Conservation (phyloP, 2,113 vertebrate genomes). For the Theristicus caerulescens region DNA sequence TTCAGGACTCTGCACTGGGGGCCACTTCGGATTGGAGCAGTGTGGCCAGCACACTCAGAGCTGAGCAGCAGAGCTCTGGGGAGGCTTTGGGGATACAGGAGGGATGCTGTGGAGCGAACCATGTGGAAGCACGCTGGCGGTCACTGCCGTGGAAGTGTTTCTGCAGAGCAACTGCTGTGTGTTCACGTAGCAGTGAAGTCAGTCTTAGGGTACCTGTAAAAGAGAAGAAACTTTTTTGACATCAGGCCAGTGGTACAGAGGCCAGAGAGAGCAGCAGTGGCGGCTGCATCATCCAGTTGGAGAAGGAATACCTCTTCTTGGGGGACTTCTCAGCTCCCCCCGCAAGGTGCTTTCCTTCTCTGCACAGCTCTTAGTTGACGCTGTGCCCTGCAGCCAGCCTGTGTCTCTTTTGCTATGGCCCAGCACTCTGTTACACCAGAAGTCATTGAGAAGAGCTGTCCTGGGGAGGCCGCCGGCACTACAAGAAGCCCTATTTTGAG, state of each 20-base stretch:
- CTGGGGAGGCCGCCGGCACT: neutral
- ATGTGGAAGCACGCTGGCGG: neutral
- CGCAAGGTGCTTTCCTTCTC: neutral
- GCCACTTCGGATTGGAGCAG: neutral
- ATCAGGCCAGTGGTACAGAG: neutral
- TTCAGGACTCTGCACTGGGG: neutral
- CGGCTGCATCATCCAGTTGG: rapidly evolving
- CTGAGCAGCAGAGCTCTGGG: neutral
- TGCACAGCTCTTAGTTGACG: rapidly evolving
- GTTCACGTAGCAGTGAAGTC: rapidly evolving
- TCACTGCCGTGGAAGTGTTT: neutral
- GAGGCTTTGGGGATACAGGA: neutral
- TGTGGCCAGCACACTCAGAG: neutral
- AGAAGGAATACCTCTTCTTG: neutral
- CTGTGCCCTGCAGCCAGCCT: rapidly evolving
- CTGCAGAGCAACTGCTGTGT: neutral
- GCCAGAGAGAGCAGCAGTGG: neutral
- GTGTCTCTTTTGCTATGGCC: rapidly evolving
- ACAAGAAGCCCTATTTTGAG: neutral
- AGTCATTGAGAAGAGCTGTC: neutral
- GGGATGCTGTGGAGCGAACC: neutral
- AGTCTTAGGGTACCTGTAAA: neutral
- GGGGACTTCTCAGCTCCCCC: neutral
- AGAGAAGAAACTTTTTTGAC: neutral
- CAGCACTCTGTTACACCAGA: neutral